A percentile compares a stretch with the other conserved stretches of the same genome.
Evolutionary conservation across 2,113 vertebrate genomes (phyloP).

Genomic region (Leptobrachium ailaonicum): DNA sequence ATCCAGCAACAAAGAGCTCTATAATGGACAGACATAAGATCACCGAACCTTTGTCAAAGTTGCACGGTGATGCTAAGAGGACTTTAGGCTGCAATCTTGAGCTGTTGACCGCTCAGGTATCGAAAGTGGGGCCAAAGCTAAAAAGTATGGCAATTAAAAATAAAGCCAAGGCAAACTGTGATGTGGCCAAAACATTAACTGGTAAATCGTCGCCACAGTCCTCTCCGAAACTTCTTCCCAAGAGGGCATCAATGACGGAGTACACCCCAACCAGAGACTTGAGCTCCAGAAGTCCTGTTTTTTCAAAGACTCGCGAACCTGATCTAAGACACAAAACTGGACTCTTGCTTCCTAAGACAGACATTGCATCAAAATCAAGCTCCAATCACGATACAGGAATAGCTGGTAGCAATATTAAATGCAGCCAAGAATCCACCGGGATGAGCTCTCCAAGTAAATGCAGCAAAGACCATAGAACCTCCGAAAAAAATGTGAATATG

Average conservation of each 20-base stretch:
- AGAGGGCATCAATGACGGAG: conserved; percentile 53
- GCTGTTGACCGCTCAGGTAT: conserved; percentile 58
- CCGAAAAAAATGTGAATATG: conserved; percentile 11
- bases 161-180: conserved; percentile 63
- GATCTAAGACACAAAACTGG: conserved; percentile 48
- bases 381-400: conserved; percentile 19
- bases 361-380: conserved; percentile 3
- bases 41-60: conserved; percentile 1
- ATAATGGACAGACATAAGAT: conserved; percentile 7
- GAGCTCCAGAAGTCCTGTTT: neutral
- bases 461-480: neutral
- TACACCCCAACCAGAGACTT: conserved; percentile 41
- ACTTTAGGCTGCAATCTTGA: neutral
- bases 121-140: conserved; percentile 68
- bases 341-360: conserved; percentile 14
- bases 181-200: conserved; percentile 51
- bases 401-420: neutral
- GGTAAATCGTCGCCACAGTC: conserved; percentile 61
- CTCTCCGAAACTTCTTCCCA: conserved; percentile 62
- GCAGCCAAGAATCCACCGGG: neutral
- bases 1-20: conserved; percentile 10
- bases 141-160: conserved; percentile 76
- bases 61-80: conserved; percentile 14
- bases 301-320: conserved; percentile 17
- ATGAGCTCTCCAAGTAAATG: conserved; percentile 15